A percentile compares a stretch with the other conserved stretches of the same genome.
Conservation (phyloP, 1,140 invertebrate species). For the Sinonovacula constricta region DNA sequence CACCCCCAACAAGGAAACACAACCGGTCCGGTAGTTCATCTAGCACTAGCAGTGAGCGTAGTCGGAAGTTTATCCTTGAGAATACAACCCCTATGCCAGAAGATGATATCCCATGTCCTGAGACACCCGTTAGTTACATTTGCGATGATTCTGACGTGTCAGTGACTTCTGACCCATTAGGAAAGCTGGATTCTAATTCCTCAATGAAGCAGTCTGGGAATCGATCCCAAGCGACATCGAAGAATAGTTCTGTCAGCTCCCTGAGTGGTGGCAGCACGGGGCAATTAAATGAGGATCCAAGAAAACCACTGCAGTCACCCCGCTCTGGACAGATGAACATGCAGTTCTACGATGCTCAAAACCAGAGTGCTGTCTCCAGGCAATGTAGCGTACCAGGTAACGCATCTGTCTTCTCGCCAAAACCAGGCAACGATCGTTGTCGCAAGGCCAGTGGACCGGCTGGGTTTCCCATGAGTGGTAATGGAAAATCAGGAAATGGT, state of each 20-base stretch:
- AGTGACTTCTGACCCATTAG: neutral
- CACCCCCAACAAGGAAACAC: neutral
- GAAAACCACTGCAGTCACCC: neutral
- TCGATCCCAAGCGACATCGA: no score
- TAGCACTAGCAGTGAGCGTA: constrained; percentile 34
- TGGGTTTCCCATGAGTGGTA: neutral
- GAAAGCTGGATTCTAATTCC: constrained; percentile 8
- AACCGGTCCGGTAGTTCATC: constrained; percentile 16
- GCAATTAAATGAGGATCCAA: neutral
- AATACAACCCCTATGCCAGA: constrained; percentile 3
- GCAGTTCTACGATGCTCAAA: neutral
- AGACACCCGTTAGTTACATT: constrained; percentile 28
- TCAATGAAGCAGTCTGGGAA: constrained; percentile 9
- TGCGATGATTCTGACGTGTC: constrained; percentile 15
- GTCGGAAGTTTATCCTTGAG: constrained; percentile 4
- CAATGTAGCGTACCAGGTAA: constrained; percentile 29
- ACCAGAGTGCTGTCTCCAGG: neutral
- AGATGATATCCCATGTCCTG: constrained; percentile 25
- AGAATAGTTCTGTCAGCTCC: no score
- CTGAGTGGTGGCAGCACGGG: no score
- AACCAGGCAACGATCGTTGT: neutral
- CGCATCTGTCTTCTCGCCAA: neutral
- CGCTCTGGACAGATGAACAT: neutral
- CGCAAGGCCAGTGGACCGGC: constrained; percentile 29
- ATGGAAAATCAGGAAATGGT: neutral